Base-by-base conservation (phyloP, 92 coral and sea anemone genomes). In the Montipora capitata region DNA sequence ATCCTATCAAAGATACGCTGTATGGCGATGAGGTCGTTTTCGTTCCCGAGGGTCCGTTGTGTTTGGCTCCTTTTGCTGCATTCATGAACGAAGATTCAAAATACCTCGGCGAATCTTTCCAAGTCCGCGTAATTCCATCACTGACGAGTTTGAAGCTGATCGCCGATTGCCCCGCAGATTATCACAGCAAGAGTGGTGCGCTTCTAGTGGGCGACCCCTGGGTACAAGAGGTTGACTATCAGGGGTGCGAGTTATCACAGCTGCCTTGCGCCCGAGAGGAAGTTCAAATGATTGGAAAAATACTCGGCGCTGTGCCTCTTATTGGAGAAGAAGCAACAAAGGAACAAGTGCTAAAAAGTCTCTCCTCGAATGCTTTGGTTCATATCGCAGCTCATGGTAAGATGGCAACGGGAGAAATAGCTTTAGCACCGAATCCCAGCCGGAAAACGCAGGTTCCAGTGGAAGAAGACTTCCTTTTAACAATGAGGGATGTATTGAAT, bases 41-140 rank as follows among this genome's bases (percentile, higher is more conserved):
- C 17, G 40, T 80, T 7, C 85, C 77, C 6, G 67, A 68, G 3
- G 85, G 85, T 38, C 76, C 85, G 10, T 35, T 80, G 64, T 80
- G 64, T 43, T 67, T 80, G 85, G 85, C 85, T n/a, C 85, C 85
- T 51, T 80, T 65, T 68, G 85, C 56, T 68, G 85, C 85, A 51
- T 80, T 80, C 54, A 7, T 48, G 51, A 44, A 40, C 61, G 4
- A 62, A 0, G n/a, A 80, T 45, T 80, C 49, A 18, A 45, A 66
- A 59, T 66, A 80, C 67, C 40, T 80, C n/a, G 20, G 76, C 11
- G 76, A 80, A 10, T 35, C 49, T 9, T 80, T 49, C 16, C 66
- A 15, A 52, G 49, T 67, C 5, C 85, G 85, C 2, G 65, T 68
- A 7, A 40, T 68, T 27, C 85, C 85, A 12, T 80, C 85, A 3